Percentiles rank a stretch among this genome's conserved stretches.
Conservation (phyloP, 2,888 invertebrate species). For the Sicus ferrugineus region DNA sequence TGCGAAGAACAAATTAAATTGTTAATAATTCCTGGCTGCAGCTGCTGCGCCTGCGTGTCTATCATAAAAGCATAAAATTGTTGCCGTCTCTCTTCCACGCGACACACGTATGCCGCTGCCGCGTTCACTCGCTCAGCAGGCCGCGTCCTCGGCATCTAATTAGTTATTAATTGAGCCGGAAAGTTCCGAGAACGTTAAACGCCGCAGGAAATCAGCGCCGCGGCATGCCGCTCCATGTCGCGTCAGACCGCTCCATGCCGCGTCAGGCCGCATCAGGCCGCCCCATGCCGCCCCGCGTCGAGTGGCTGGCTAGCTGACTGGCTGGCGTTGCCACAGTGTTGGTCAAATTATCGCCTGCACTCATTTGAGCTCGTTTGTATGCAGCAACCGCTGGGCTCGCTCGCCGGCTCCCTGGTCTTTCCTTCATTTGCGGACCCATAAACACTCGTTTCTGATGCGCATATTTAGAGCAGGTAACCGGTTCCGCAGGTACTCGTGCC, state of each 20-base stretch:
- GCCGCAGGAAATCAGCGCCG: constrained; percentile 32
- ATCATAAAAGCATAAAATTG: not conserved
- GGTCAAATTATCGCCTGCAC: constrained; percentile 32
- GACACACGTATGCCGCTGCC: not conserved
- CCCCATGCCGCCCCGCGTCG: not conserved
- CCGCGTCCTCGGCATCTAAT: constrained; percentile 33
- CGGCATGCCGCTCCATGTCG: not conserved
- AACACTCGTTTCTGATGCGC: constrained; percentile 19
- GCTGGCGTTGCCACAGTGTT: constrained; percentile 29
- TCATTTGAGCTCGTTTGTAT: constrained; percentile 21
- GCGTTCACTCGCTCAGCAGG: not conserved
- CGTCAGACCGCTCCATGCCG: constrained; percentile 24
- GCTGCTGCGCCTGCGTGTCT: constrained; percentile 15
- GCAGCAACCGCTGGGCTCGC: not conserved
- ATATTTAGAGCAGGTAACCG: constrained; percentile 7
- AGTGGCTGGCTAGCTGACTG: no score
- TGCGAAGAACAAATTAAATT: constrained; percentile 28
- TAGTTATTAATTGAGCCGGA: constrained; percentile 36
- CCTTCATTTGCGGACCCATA: constrained; percentile 3
- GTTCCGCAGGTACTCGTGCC: not conserved
- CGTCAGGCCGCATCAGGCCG: constrained; percentile 12
- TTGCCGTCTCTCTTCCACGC: not conserved
- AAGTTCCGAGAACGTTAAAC: constrained; percentile 34
- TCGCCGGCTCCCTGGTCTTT: not conserved
- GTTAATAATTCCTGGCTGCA: constrained; percentile 21